Percentiles rank a stretch among this genome's conserved stretches.
phyloP scores from a whole-genome alignment of 2,888 invertebrate species.

The Nomada hirtipes region DNA sequence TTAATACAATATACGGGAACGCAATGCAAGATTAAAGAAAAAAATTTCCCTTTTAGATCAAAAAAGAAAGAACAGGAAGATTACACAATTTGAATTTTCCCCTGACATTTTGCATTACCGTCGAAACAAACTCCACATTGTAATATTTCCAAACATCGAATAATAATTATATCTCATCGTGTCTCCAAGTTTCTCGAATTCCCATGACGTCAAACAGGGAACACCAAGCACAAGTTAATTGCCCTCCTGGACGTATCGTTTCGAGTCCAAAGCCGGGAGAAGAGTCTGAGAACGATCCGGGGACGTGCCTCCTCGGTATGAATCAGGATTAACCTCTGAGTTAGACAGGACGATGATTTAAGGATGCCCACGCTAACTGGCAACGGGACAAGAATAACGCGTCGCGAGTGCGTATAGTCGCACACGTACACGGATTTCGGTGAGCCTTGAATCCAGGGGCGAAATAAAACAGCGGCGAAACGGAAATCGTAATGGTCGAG shows the following conservation, averaged over 20 bases:
- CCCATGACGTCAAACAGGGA: not conserved
- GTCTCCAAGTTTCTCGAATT: slow-evolving; percentile 8
- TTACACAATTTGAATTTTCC: too few species aligned
- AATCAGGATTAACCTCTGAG: slow-evolving; percentile 79
- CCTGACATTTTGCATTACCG: too few species aligned
- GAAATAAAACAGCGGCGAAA: slow-evolving; percentile 60
- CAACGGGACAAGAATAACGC: slow-evolving; percentile 50
- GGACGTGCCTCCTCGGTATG: slow-evolving; percentile 68
- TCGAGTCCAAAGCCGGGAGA: slow-evolving; percentile 13
- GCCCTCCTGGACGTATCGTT: slow-evolving; percentile 15
- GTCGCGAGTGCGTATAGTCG: slow-evolving; percentile 30
- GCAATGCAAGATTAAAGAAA: too few species aligned
- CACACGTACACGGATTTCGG: slow-evolving; percentile 51
- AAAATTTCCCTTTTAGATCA: too few species aligned
- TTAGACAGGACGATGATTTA: slow-evolving; percentile 79
- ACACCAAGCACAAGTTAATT: slow-evolving; percentile 36
- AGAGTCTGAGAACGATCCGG: slow-evolving; percentile 25
- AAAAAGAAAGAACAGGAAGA: too few species aligned
- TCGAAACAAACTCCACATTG: too few species aligned
- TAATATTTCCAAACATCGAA: too few species aligned
- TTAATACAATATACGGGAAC: too few species aligned
- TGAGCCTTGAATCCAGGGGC: slow-evolving; percentile 39
- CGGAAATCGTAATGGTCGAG: slow-evolving; percentile 59
- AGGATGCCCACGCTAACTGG: slow-evolving; percentile 64
- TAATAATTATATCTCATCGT: too few species aligned